Evolutionary conservation across 53 echinoderm and acorn worm genomes (phyloP).

Genomic region (Stichopus horrens): DNA sequence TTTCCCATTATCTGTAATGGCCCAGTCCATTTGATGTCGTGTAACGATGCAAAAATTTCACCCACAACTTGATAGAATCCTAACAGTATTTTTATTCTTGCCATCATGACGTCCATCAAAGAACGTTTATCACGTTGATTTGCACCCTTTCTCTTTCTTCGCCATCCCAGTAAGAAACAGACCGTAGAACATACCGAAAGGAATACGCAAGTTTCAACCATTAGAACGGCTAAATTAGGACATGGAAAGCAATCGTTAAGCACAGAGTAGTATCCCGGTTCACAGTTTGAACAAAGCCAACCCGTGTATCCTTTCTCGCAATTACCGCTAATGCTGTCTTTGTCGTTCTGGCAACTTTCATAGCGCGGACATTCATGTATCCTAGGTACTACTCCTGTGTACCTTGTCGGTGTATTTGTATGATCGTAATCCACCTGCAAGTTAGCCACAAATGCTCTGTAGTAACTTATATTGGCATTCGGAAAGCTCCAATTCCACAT

Average conservation of each 20-base stretch:
- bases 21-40: conserved; percentile 27
- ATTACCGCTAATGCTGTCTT: neutral
- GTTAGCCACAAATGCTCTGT: neutral
- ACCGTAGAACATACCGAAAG: neutral
- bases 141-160: neutral
- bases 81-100: conserved; percentile 11
- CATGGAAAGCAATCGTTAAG: conserved; percentile 3
- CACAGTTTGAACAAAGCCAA: conserved; percentile 23
- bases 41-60: conserved; percentile 15
- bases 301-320: conserved; percentile 31
- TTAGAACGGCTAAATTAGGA: neutral
- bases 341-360: neutral
- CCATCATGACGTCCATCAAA: conserved; percentile 14
- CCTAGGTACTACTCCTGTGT: neutral
- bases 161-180: conserved; percentile 1
- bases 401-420: neutral
- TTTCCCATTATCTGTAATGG: conserved; percentile 4
- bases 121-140: neutral
- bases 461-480: neutral
- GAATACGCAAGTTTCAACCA: neutral
- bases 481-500: conserved; percentile 23
- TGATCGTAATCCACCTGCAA: neutral
- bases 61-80: conserved; percentile 44
- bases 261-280: neutral
- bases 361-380: conserved; percentile 2